Conservation (phyloP, 2,113 vertebrate species). For the Rousettus leschenaultii region DNA sequence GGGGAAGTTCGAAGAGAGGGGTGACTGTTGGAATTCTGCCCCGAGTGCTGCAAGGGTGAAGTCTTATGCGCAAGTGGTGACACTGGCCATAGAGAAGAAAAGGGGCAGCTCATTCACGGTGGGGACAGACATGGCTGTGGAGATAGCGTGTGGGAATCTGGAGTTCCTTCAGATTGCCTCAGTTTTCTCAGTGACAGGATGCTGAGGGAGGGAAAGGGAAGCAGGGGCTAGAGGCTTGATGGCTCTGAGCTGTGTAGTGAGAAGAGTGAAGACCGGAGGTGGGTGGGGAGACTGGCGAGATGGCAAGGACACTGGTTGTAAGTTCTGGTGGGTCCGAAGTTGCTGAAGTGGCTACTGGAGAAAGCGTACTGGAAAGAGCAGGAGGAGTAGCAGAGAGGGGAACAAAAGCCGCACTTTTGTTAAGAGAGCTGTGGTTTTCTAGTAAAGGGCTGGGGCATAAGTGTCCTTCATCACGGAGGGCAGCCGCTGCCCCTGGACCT, state of each 20-base stretch:
- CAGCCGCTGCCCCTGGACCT: neutral
- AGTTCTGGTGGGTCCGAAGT: neutral
- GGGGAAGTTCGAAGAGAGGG: too few relatives aligned
- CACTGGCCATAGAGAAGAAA: neutral
- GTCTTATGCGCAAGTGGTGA: neutral
- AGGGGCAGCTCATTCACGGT: neutral
- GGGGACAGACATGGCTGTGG: neutral
- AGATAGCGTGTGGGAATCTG: neutral
- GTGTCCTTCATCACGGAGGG: neutral
- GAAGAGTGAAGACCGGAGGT: neutral
- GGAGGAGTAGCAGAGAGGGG: neutral
- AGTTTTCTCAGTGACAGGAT: neutral
- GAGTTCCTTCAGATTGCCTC: neutral
- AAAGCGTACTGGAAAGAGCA: neutral
- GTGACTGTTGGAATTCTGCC: neutral
- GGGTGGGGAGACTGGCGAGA: neutral
- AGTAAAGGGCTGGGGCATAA: neutral
- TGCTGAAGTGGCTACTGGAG: too few relatives aligned
- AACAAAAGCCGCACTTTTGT: neutral
- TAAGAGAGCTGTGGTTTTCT: neutral
- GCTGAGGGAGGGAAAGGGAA: neutral
- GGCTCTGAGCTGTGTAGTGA: neutral
- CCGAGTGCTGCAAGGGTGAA: fast-evolving
- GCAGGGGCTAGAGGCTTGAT: neutral
- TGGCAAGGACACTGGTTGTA: neutral